Conservation (phyloP, 2,113 vertebrate species). For the Pelodiscus sinensis region DNA sequence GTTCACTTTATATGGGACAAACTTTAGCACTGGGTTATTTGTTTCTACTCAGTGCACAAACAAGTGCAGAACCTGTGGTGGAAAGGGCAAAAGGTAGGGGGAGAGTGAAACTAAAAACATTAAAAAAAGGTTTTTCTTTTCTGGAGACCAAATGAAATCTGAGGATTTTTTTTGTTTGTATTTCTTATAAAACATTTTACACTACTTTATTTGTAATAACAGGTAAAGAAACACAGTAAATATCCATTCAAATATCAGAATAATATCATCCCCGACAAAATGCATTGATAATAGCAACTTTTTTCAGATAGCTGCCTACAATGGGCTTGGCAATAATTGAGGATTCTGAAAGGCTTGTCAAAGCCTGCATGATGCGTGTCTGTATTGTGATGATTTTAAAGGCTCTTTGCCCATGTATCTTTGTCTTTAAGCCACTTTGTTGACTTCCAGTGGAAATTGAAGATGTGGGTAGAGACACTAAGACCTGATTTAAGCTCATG, state of each 20-base stretch:
- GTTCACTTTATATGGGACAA: background rate
- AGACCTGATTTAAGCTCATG: conserved; percentile 44
- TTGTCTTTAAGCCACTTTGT: conserved; percentile 35
- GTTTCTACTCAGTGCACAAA: background rate
- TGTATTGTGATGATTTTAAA: conserved; percentile 1
- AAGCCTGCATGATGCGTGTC: conserved; percentile 10
- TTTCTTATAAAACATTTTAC: background rate
- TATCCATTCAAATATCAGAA: background rate
- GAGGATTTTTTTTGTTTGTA: background rate
- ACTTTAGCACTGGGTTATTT: background rate
- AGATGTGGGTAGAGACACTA: background rate
- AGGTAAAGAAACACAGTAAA: background rate
- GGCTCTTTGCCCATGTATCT: background rate
- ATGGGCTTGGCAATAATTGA: background rate
- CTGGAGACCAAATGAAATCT: background rate
- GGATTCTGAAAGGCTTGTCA: conserved; percentile 12
- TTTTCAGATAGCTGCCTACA: background rate
- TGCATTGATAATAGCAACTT: background rate
- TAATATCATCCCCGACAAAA: background rate
- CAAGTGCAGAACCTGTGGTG: background rate
- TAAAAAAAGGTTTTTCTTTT: background rate
- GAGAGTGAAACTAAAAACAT: background rate
- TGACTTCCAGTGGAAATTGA: background rate
- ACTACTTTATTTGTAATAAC: background rate
- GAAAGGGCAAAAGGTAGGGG: background rate